Evolutionary conservation across 2,888 invertebrate species (phyloP).

Genomic region (Diaperis boleti): DNA sequence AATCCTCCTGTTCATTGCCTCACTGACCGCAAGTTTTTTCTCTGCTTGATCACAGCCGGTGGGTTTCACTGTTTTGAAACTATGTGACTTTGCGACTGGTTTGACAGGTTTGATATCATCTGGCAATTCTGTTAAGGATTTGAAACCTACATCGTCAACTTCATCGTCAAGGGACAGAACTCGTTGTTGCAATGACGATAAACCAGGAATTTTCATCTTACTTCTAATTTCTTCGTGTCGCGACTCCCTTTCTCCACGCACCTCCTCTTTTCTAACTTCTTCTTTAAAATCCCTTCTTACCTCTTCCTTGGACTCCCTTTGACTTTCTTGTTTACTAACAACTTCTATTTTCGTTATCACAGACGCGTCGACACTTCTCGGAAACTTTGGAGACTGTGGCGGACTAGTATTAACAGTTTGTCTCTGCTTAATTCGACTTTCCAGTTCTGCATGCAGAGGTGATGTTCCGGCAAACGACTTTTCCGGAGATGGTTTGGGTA

Average conservation of each 20-base stretch:
- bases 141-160: conserved; percentile 57
- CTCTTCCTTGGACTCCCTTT: too few species aligned
- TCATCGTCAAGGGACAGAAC: conserved; percentile 65
- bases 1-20: conserved; percentile 64
- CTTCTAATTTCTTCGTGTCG: conserved; percentile 56
- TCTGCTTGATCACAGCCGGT: conserved; percentile 26
- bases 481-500: conserved; percentile 56
- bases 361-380: conserved; percentile 45
- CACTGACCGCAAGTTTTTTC: conserved; percentile 45
- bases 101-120: conserved; percentile 66
- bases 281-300: conserved; percentile 40
- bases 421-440: conserved; percentile 59
- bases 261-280: not conserved
- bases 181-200: conserved; percentile 70
- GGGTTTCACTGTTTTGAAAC: conserved; percentile 73
- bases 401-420: conserved; percentile 50
- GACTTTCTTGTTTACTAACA: conserved; percentile 34
- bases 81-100: conserved; percentile 78
- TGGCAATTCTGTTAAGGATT: conserved; percentile 61
- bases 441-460: conserved; percentile 60
- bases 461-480: conserved; percentile 50
- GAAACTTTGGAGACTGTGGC: conserved; percentile 39
- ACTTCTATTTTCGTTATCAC: conserved; percentile 47
- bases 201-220: conserved; percentile 67
- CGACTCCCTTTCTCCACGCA: conserved; percentile 8